Percentiles rank a stretch among this genome's conserved stretches.
Evolutionary conservation across 1,140 invertebrate species (phyloP).

Genomic region (Drosophila watanabei): DNA sequence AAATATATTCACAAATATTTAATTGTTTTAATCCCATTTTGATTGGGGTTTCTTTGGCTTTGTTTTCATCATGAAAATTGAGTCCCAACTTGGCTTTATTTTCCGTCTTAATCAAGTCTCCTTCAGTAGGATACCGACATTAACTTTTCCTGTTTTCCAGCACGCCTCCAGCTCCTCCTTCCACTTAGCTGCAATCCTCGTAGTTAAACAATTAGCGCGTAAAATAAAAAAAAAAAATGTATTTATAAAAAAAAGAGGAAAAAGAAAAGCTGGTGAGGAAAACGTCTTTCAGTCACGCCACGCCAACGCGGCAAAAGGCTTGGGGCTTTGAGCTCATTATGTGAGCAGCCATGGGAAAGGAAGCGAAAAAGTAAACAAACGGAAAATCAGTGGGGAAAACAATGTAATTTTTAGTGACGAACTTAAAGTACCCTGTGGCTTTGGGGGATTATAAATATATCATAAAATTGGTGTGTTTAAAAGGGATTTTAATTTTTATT

Average conservation of each 20-base stretch:
- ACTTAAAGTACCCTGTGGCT: background rate
- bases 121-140: constrained; percentile 10
- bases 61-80: constrained; percentile 4
- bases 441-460: too few relatives aligned
- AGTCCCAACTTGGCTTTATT: constrained; percentile 1
- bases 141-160: constrained; percentile 15
- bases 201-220: constrained; percentile 47
- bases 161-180: constrained; percentile 10
- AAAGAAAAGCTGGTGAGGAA: constrained; percentile 22
- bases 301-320: constrained; percentile 43
- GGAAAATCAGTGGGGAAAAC: constrained; percentile 15
- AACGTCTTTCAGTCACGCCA: constrained; percentile 43
- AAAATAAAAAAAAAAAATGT: constrained; percentile 16
- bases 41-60: background rate
- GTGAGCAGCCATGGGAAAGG: constrained; percentile 45
- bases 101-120: constrained; percentile 31
- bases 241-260: too few relatives aligned
- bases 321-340: constrained; percentile 48
- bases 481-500: background rate
- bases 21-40: background rate
- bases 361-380: constrained; percentile 38
- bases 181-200: constrained; percentile 16
- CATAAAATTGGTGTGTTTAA: background rate
- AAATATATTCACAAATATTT: background rate
- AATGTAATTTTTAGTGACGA: constrained; percentile 4